Base-by-base conservation (phyloP, 2,888 invertebrate genomes). In the Leptinotarsa haldemani region DNA sequence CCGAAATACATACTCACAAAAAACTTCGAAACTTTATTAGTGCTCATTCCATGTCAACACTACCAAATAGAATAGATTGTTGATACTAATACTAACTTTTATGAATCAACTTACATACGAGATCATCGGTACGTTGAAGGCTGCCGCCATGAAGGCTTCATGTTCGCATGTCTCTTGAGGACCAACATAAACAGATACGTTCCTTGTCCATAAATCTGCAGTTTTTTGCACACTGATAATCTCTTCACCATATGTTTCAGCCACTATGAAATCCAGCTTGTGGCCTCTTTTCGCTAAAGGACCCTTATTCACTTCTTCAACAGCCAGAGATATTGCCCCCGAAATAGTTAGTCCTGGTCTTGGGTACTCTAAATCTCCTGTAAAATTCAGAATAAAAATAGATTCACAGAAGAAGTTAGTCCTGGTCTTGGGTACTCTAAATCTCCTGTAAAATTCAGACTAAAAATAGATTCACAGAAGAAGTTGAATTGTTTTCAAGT, bases 51-150 rank as follows among this genome's bases (percentile, higher is more conserved):
- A 25, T 25, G 25, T 25, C 1, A 25, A 25, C 5, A 25, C 25
- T 25, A 25, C 4, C 25, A 25, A 25, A 25, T 25, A 30, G 1
- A 30, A 30, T 40, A 2, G 9, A 40, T 40, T 9, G 40, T 40
- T 2, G 9, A 9, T 40, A 40, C 40, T 40, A 40, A 12, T 0
- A 9, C 0, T 40, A 40, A 0, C 40, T 40, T 40, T 9, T 40
- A 3, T 20, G 7, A 22, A n/a, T n/a, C 13, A 25, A 93, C 96
- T 94, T 88, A 97, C 97, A 86, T 97, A 97, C 80, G 97, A 97
- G 84, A 97, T 94, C 97, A 98, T 97, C 5, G 97, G 97, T 66
- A 97, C 89, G 87, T 97, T 97, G 88, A 97, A 97, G 58, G 97
- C 94, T 1, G 97, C 94, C 0, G 97, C 97, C 92, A 98, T 94